A percentile compares a stretch with the other conserved stretches of the same genome.
Evolutionary conservation across 1,140 invertebrate genomes (phyloP).

Genomic region (Manduca sexta): DNA sequence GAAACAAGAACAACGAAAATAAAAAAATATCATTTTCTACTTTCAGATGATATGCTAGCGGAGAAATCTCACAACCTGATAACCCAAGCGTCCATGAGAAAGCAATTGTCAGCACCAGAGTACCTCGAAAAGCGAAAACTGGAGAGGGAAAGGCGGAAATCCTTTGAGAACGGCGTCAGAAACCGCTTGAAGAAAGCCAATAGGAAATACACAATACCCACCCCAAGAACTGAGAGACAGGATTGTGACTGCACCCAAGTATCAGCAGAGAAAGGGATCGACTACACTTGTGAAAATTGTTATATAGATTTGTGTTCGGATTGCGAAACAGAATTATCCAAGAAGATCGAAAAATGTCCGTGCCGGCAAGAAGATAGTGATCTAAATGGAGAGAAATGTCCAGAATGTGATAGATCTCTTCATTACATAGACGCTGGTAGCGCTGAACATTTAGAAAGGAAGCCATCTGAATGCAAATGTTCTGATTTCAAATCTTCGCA

Average conservation of each 20-base stretch:
- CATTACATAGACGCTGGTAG: constrained; percentile 59
- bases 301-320: constrained; percentile 62
- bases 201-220: constrained; percentile 46
- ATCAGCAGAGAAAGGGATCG: constrained; percentile 56
- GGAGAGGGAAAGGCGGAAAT: constrained; percentile 80
- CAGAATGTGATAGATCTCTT: constrained; percentile 55
- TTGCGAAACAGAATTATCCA: constrained; percentile 48
- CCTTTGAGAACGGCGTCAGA: constrained; percentile 76
- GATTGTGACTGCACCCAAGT: constrained; percentile 58
- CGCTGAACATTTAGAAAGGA: constrained; percentile 52
- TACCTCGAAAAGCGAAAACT: constrained; percentile 88
- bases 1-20: too few relatives aligned
- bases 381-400: constrained; percentile 42
- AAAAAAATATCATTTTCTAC: constrained; percentile 10
- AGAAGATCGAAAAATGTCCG: constrained; percentile 48
- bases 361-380: constrained; percentile 36
- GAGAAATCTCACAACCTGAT: constrained; percentile 70
- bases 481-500: constrained; percentile 63
- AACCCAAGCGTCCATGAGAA: constrained; percentile 76
- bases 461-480: constrained; percentile 47
- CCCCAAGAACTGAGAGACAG: constrained; percentile 37
- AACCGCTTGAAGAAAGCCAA: constrained; percentile 72
- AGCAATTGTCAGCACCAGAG: constrained; percentile 89
- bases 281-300: constrained; percentile 63
- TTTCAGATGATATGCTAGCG: constrained; percentile 68